Conservation (phyloP, 2,888 invertebrate species). For the Horisme vitalbata region DNA sequence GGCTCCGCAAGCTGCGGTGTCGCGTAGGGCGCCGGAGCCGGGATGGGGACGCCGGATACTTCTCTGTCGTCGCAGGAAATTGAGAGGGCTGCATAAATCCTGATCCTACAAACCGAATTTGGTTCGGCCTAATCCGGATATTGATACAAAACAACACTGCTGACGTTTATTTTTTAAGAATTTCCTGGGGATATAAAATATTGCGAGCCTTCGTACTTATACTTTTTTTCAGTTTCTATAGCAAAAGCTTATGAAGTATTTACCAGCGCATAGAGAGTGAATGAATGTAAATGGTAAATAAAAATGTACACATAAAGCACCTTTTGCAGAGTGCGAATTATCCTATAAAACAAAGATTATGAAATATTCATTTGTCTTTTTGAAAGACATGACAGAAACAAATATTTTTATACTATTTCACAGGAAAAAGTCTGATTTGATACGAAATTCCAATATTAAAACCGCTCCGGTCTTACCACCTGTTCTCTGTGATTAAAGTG, state of each 20-base stretch:
- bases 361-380: too few species aligned
- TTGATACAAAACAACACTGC: constrained; percentile 75
- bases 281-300: too few species aligned
- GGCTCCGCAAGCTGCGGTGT: constrained; percentile 24
- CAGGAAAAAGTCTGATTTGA: constrained; percentile 56
- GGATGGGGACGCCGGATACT: constrained; percentile 67
- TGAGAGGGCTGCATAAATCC: constrained; percentile 81
- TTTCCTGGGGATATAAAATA: constrained; percentile 22
- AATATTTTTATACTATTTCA: constrained; percentile 46
- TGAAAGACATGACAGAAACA: constrained; percentile 37
- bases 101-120: constrained; percentile 79
- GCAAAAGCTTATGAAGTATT: constrained; percentile 56
- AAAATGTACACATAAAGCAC: too few species aligned
- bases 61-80: constrained; percentile 80
- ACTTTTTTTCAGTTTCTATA: constrained; percentile 22
- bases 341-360: too few species aligned
- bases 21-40: constrained; percentile 35
- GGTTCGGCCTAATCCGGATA: constrained; percentile 81
- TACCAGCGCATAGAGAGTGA: constrained; percentile 45
- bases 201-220: constrained; percentile 1
- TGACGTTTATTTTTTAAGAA: constrained; percentile 58
- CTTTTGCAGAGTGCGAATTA: too few species aligned
- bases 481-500: constrained; percentile 78
- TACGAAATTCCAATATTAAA: constrained; percentile 75
- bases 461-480: constrained; percentile 66